Evolutionary conservation across 2,797 vertebrate genomes (phyloP).

Genomic region (Notoglanidium macrostoma): DNA sequence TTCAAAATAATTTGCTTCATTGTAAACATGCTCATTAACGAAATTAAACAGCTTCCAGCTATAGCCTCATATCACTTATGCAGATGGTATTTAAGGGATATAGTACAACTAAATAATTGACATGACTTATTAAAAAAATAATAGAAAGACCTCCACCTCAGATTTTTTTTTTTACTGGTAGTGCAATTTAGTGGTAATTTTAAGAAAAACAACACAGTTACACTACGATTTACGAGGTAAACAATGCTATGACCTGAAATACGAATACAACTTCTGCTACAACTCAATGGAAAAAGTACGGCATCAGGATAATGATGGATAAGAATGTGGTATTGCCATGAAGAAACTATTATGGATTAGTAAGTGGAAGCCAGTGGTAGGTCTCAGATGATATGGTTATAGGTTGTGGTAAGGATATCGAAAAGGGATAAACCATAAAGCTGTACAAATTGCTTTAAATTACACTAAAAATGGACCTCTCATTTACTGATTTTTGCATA

Average conservation of each 20-base stretch:
- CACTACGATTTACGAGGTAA: not conserved
- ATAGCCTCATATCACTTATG: not conserved
- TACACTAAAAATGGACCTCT: not conserved
- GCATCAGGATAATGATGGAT: not conserved
- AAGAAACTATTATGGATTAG: conserved; percentile 24
- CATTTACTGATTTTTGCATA: not conserved
- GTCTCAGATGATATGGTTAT: too few relatives aligned
- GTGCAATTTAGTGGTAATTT: not conserved
- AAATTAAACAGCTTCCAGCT: not conserved
- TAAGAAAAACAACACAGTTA: not conserved
- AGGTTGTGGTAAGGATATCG: not conserved
- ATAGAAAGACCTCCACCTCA: too few relatives aligned
- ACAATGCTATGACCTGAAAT: not conserved
- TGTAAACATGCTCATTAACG: not conserved
- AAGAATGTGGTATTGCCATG: not conserved
- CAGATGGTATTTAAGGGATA: not conserved
- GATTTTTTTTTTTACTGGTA: not conserved
- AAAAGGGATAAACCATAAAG: not conserved
- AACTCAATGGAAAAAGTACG: not conserved
- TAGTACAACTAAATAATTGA: not conserved
- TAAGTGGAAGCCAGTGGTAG: conserved; percentile 29
- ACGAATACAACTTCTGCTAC: not conserved
- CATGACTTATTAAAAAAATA: not conserved
- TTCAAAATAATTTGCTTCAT: not conserved
- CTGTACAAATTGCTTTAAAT: not conserved